Percentiles rank a stretch among this genome's conserved stretches.
phyloP scores from a whole-genome alignment of 2,888 invertebrate genomes.

The Drosophila tripunctata region DNA sequence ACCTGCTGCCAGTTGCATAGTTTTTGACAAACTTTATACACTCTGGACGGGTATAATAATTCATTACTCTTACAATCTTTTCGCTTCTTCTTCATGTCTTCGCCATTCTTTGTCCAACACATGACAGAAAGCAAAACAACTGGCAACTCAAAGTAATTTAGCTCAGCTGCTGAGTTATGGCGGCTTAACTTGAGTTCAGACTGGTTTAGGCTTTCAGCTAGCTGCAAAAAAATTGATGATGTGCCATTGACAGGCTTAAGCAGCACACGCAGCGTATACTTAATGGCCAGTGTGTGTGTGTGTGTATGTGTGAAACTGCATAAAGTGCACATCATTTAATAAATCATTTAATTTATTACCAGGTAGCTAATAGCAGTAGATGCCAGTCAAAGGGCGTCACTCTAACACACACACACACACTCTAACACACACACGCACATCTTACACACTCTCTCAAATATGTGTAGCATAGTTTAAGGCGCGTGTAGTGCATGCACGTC shows the following conservation, averaged over 20 bases:
- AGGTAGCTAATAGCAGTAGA: slow-evolving; percentile 7
- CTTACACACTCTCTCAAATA: neutral
- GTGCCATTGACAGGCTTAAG: slow-evolving; percentile 54
- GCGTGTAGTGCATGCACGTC: slow-evolving; percentile 44
- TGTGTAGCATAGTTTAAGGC: slow-evolving; percentile 38
- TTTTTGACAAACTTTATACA: too few relatives aligned
- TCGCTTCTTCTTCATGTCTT: neutral
- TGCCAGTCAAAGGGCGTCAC: slow-evolving; percentile 5
- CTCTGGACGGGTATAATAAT: too few relatives aligned
- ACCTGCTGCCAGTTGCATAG: too few relatives aligned
- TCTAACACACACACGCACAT: neutral
- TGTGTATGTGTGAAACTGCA: slow-evolving; percentile 40
- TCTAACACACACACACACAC: neutral
- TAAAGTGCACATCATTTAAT: slow-evolving; percentile 67
- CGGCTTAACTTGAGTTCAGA: slow-evolving; percentile 46
- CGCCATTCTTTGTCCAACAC: neutral
- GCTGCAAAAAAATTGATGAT: slow-evolving; percentile 61
- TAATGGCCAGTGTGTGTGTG: neutral
- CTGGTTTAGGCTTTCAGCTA: slow-evolving; percentile 27
- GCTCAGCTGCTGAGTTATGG: slow-evolving; percentile 64
- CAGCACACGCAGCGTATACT: neutral
- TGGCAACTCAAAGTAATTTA: slow-evolving; percentile 31
- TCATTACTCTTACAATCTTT: slow-evolving; percentile 3
- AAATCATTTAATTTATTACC: slow-evolving; percentile 73
- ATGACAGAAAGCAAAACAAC: neutral